These are phyloP conservation scores for Malacoctenus gilli DNA, from an alignment of 2,797 vertebrate species.

Conservation along the genomic window DNA sequence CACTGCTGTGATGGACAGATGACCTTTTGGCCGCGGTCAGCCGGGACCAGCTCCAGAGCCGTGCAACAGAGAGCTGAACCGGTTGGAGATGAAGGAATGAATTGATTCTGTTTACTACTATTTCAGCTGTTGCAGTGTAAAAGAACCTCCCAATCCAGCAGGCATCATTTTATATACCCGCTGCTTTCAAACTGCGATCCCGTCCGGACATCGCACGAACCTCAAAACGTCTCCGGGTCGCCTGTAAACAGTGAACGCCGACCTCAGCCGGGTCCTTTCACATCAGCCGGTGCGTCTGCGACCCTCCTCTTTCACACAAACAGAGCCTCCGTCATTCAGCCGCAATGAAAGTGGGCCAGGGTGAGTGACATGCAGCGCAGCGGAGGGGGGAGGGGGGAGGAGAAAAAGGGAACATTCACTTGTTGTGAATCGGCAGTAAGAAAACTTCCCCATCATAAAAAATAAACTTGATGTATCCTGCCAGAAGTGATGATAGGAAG, in stretches of 20 bases:
- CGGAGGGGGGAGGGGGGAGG: background rate
- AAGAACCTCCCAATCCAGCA: no score
- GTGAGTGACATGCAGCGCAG: constrained; percentile 65
- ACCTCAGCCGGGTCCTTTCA: constrained; percentile 25
- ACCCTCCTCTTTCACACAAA: constrained; percentile 46
- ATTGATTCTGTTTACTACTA: no score
- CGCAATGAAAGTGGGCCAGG: constrained; percentile 66
- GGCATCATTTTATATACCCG: no score
- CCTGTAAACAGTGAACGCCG: constrained; percentile 40
- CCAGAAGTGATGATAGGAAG: constrained; percentile 45
- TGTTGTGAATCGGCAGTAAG: constrained; percentile 35
- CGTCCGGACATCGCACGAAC: constrained; percentile 21
- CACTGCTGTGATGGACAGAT: no score
- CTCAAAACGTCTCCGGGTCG: no score
- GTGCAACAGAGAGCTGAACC: no score
- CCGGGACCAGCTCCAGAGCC: no score
- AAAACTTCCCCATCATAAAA: constrained; percentile 46
- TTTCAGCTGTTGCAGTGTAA: no score
- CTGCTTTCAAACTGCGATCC: no score
- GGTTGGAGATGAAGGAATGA: no score
- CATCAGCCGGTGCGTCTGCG: constrained; percentile 21
- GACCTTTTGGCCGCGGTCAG: no score
- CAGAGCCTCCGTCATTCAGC: constrained; percentile 58
- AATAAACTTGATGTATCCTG: constrained; percentile 56
- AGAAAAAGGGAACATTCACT: constrained; percentile 34